phyloP scores from a whole-genome alignment of 2,888 invertebrate genomes.

The Amblyjoppa fuscipennis region DNA sequence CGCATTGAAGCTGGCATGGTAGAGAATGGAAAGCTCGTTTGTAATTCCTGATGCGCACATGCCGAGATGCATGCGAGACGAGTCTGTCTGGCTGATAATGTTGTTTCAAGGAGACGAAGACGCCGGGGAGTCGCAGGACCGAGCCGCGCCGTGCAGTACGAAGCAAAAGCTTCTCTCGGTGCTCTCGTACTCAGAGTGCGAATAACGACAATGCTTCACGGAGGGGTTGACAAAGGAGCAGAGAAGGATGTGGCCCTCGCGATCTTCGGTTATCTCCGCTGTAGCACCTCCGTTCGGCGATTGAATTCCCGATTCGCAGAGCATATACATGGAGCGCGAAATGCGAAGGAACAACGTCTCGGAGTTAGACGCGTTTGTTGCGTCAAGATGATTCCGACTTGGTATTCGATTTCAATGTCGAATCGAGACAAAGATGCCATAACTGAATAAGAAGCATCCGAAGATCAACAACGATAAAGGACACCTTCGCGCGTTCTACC shows the following conservation, averaged over 20 bases:
- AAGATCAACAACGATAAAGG: background rate
- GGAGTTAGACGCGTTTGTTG: background rate
- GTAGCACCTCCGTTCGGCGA: slow-evolving; percentile 45
- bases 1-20: slow-evolving; percentile 18
- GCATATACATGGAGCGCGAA: slow-evolving; percentile 5
- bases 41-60: slow-evolving; percentile 41
- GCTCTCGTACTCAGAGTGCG: slow-evolving; percentile 38
- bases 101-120: slow-evolving; percentile 58
- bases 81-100: slow-evolving; percentile 66
- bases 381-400: background rate
- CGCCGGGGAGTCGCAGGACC: slow-evolving; percentile 34
- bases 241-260: slow-evolving; percentile 47
- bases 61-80: slow-evolving; percentile 39
- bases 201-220: slow-evolving; percentile 55
- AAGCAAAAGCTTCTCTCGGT: slow-evolving; percentile 41
- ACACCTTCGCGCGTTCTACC: background rate
- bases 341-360: slow-evolving; percentile 16
- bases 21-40: slow-evolving; percentile 30
- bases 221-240: slow-evolving; percentile 67
- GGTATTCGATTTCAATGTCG: background rate
- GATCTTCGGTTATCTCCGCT: slow-evolving; percentile 68
- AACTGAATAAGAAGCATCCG: background rate
- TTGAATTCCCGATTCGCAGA: slow-evolving; percentile 38
- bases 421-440: background rate
- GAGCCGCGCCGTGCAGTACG: slow-evolving; percentile 42